Conservation (phyloP, 2,888 invertebrate species). For the Mechanitis mazaeus region DNA sequence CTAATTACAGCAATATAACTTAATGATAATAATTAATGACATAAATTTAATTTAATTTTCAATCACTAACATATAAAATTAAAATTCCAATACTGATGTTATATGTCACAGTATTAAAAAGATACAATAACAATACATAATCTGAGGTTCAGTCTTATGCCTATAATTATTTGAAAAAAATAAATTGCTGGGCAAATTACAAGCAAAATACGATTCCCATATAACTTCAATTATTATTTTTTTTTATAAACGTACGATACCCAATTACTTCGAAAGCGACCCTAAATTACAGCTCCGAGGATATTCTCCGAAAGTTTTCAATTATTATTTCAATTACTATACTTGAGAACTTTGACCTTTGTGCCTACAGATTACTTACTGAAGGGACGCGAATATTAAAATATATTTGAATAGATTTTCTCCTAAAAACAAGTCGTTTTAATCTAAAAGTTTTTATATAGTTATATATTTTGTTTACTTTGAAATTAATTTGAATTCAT, state of each 20-base stretch:
- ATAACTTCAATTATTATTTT: constrained; percentile 15
- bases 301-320: constrained; percentile 15
- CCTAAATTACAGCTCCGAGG: constrained; percentile 16
- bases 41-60: too few relatives aligned
- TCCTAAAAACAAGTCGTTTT: neutral
- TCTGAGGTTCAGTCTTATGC: neutral
- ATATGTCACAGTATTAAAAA: too few relatives aligned
- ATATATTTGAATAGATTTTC: constrained; percentile 6
- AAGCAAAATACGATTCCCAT: constrained; percentile 11
- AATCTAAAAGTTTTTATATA: neutral
- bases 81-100: too few relatives aligned
- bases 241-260: constrained; percentile 13
- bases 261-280: constrained; percentile 20
- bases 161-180: constrained; percentile 1
- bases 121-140: too few relatives aligned
- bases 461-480: neutral
- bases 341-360: constrained; percentile 15
- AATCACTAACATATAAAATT: too few relatives aligned
- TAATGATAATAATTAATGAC: too few relatives aligned
- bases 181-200: constrained; percentile 11
- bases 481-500: too few relatives aligned
- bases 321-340: constrained; percentile 16
- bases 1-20: too few relatives aligned
- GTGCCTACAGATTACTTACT: constrained; percentile 5
- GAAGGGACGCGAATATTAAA: constrained; percentile 6